Percentiles rank a stretch among this genome's conserved stretches.
These are phyloP conservation scores for Scaptomyza cyrtandrae DNA, from an alignment of 2,888 invertebrate species.

Conservation along the genomic window DNA sequence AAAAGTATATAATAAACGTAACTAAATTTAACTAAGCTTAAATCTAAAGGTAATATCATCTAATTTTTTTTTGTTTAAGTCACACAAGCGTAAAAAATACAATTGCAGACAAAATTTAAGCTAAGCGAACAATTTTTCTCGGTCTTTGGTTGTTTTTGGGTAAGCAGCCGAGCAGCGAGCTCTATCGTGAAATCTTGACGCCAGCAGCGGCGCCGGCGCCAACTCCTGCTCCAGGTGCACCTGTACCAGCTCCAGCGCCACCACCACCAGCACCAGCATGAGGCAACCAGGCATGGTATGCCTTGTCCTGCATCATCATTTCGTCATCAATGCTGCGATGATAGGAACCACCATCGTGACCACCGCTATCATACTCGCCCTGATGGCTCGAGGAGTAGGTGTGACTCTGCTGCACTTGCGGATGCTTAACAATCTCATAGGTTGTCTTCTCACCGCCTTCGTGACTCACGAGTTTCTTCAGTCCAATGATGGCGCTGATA, in stretches of 20 bases:
- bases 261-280: conserved; percentile 36
- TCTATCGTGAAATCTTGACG: conserved; percentile 60
- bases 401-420: conserved; percentile 91
- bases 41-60: conserved; percentile 18
- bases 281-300: conserved; percentile 86
- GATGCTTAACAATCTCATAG: conserved; percentile 93
- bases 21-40: conserved; percentile 52
- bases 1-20: conserved; percentile 34
- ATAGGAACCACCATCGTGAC: conserved; percentile 86
- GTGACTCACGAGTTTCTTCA: conserved; percentile 90
- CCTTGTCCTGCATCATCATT: conserved; percentile 87
- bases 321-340: conserved; percentile 87
- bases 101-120: conserved; percentile 64
- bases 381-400: conserved; percentile 89
- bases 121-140: conserved; percentile 46
- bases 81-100: conserved; percentile 66
- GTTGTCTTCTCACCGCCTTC: conserved; percentile 92
- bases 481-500: conserved; percentile 91
- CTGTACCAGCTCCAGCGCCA: conserved; percentile 6
- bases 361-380: conserved; percentile 87
- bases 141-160: conserved; percentile 74
- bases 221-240: conserved; percentile 7
- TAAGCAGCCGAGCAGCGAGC: conserved; percentile 1
- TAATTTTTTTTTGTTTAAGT: conserved; percentile 17
- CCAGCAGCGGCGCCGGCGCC: conserved; percentile 16